Base-by-base conservation (phyloP, 2,888 invertebrate species). In the Melieria omissa region DNA sequence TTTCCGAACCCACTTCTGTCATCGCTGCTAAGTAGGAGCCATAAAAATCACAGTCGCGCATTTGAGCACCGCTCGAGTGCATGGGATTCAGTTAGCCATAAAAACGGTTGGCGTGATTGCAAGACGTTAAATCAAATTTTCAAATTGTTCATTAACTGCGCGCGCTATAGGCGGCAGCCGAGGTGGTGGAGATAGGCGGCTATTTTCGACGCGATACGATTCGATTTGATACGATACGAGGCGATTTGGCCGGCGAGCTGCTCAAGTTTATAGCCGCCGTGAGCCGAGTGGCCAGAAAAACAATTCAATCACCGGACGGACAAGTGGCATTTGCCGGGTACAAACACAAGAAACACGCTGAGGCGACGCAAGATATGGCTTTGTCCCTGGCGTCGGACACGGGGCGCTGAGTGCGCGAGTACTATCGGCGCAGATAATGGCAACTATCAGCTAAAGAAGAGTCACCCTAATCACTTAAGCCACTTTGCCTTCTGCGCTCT, bases 381-480 rank as follows among this genome's bases (percentile, higher is more conserved):
- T 1, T 29, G 29, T 29, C 29, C 29, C 29, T 29, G 29, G 29
- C 29, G 29, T 2, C 29, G 29, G 29, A 29, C 29, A 29, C 2
- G 29, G 29, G 29, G 29, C 29, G 29, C 1, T 2, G 29, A 29
- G 29, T 29, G 29, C 29, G 29, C 29, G 29, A 29, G 29, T 29
- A 29, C 29, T 29, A 29, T 29, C 29, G 42, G n/a, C 8, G 8
- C 16, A 80, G 80, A 80, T 80, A 80, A 78, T 77, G 78, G 75
- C 72, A 62, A 78, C 77, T 82, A 82, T 82, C 81, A 82, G 81
- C 80, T 82, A 81, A 80, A 81, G 79, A 80, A 81, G 81, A 80
- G 81, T 80, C 78, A 16, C 12, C 78, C 80, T 81, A 82, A 82
- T 82, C 81, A 82, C 81, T 82, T 82, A 82, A 82, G 83, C 83